phyloP scores from a whole-genome alignment of 2,797 vertebrate species.

The Morelia viridis region DNA sequence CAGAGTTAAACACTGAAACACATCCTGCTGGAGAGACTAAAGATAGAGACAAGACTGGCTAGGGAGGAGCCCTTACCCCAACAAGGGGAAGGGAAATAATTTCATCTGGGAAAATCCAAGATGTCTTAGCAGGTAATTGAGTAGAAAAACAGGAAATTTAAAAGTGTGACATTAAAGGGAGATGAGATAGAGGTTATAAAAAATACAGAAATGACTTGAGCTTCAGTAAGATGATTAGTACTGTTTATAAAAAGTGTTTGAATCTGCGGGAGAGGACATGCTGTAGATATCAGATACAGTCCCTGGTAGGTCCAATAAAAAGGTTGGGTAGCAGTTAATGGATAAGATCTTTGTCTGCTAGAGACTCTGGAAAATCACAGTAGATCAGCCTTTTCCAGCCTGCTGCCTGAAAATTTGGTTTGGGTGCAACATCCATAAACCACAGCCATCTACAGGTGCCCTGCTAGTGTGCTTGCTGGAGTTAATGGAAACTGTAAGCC shows the following conservation, averaged over 20 bases:
- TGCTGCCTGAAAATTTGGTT: neutral
- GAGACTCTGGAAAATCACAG: neutral
- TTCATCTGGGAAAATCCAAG: neutral
- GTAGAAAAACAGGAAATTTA: neutral
- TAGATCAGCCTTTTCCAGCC: neutral
- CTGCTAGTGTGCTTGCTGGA: neutral
- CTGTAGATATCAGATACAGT: neutral
- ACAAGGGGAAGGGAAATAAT: neutral
- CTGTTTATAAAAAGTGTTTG: neutral
- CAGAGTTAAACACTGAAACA: neutral
- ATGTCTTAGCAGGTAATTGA: neutral
- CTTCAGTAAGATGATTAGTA: neutral
- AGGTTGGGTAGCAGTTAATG: neutral
- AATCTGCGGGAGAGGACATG: neutral
- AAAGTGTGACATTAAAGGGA: neutral
- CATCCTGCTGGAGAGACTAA: neutral
- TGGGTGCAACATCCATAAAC: neutral
- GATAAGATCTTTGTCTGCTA: neutral
- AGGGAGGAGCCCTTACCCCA: neutral
- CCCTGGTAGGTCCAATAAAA: neutral
- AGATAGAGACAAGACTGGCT: neutral
- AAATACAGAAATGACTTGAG: neutral
- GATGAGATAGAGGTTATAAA: neutral
- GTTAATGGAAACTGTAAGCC: neutral
- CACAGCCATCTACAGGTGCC: neutral